These are phyloP conservation scores for Mohoua ochrocephala DNA, from an alignment of 2,113 vertebrate species.

Conservation along the genomic window DNA sequence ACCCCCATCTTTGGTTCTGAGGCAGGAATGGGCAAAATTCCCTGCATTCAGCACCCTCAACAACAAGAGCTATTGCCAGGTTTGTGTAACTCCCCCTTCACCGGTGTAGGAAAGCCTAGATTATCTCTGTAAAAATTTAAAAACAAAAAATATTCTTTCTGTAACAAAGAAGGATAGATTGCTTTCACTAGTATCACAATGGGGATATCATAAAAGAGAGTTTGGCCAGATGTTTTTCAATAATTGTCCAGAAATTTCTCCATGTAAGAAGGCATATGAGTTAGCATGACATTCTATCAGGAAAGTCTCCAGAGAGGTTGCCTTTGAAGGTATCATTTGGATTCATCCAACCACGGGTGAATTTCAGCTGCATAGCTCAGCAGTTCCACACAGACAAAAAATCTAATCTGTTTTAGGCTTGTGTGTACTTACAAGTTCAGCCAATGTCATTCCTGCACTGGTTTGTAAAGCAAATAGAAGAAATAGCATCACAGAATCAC, in stretches of 20 bases:
- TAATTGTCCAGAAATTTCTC: neutral
- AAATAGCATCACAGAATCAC: neutral
- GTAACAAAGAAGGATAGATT: neutral
- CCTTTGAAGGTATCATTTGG: neutral
- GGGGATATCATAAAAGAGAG: neutral
- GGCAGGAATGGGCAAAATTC: neutral
- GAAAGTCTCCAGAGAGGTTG: neutral
- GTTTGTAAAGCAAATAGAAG: neutral
- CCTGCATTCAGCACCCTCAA: neutral
- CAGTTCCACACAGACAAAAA: neutral
- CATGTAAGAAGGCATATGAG: neutral
- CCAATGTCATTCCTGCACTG: neutral
- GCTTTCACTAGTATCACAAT: neutral
- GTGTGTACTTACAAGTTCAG: neutral
- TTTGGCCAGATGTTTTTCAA: neutral
- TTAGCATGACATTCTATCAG: neutral
- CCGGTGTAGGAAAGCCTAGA: neutral
- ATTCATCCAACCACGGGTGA: neutral
- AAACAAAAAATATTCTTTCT: neutral
- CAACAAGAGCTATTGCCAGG: neutral
- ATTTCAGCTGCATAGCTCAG: neutral
- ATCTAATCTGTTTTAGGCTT: neutral
- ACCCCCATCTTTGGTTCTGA: neutral
- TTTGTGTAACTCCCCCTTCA: neutral
- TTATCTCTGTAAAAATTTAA: neutral